Conservation (phyloP, 2,113 vertebrate species). For the Zingel zingel region DNA sequence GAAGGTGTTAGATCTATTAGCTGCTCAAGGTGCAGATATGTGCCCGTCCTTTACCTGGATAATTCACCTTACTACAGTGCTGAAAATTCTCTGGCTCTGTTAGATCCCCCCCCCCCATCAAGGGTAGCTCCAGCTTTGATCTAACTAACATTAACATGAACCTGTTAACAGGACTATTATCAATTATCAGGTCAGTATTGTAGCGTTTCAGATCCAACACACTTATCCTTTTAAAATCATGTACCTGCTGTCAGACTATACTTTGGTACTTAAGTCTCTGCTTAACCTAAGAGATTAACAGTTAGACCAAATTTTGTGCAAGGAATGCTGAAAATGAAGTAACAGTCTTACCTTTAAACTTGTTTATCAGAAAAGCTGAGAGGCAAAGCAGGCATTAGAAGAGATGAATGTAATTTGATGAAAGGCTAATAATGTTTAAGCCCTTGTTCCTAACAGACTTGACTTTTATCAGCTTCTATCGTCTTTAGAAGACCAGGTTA, state of each 20-base stretch:
- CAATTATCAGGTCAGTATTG: background rate
- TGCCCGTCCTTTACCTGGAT: background rate
- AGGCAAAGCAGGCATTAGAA: slow-evolving; percentile 40
- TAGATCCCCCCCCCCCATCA: no score
- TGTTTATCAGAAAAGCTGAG: slow-evolving; percentile 54
- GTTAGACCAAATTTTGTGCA: slow-evolving; percentile 20
- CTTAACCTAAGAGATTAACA: slow-evolving; percentile 28
- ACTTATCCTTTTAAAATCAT: slow-evolving; percentile 41
- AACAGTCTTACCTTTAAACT: slow-evolving; percentile 44
- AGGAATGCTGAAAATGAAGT: slow-evolving; percentile 35
- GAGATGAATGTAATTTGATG: slow-evolving; percentile 63
- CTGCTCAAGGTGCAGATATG: background rate
- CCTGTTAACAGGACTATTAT: slow-evolving; percentile 18
- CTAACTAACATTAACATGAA: slow-evolving; percentile 4
- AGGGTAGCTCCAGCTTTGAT: background rate
- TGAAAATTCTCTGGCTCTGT: background rate
- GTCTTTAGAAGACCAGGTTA: slow-evolving; percentile 46
- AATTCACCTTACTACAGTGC: background rate
- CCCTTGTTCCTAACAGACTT: slow-evolving; percentile 39
- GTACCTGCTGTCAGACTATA: slow-evolving; percentile 30
- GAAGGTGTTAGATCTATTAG: background rate
- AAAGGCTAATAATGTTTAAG: slow-evolving; percentile 59
- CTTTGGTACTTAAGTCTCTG: background rate
- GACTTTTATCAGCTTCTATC: slow-evolving; percentile 49
- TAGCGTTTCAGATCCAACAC: background rate